phyloP scores from a whole-genome alignment of 2,888 invertebrate species.

The Xestia xanthographa region DNA sequence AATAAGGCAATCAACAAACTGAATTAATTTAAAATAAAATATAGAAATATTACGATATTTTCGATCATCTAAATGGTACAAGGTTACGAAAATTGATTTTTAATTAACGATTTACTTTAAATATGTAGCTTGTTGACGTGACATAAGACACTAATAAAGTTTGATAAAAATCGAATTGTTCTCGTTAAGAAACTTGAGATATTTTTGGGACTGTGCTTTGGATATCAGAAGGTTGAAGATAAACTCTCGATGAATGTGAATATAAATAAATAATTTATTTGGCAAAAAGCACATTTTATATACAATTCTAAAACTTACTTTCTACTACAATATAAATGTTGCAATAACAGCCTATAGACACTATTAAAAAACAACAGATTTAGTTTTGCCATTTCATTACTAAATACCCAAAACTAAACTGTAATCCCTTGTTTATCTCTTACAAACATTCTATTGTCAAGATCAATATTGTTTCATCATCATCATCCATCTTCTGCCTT shows the following conservation, averaged over 20 bases:
- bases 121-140: neutral
- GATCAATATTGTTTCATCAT: neutral
- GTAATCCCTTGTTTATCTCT: neutral
- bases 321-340: neutral
- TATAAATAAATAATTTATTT: too few relatives aligned
- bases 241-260: too few relatives aligned
- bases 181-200: neutral
- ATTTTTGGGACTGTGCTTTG: too few relatives aligned
- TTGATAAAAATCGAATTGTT: conserved; percentile 1
- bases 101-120: conserved; percentile 31
- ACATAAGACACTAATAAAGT: conserved; percentile 1
- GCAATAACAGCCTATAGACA: neutral
- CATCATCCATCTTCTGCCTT: neutral
- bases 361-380: neutral
- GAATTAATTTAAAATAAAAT: conserved; percentile 33
- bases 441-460: neutral
- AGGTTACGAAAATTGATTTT: conserved; percentile 42
- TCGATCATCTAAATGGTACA: conserved; percentile 24
- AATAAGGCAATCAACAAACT: conserved; percentile 36
- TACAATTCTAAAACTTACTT: too few relatives aligned
- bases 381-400: neutral
- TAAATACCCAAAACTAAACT: neutral
- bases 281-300: too few relatives aligned
- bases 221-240: too few relatives aligned
- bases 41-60: conserved; percentile 14